A percentile compares a stretch with the other conserved stretches of the same genome.
phyloP scores from a whole-genome alignment of 1,140 invertebrate genomes.

The Drosophila simulans region DNA sequence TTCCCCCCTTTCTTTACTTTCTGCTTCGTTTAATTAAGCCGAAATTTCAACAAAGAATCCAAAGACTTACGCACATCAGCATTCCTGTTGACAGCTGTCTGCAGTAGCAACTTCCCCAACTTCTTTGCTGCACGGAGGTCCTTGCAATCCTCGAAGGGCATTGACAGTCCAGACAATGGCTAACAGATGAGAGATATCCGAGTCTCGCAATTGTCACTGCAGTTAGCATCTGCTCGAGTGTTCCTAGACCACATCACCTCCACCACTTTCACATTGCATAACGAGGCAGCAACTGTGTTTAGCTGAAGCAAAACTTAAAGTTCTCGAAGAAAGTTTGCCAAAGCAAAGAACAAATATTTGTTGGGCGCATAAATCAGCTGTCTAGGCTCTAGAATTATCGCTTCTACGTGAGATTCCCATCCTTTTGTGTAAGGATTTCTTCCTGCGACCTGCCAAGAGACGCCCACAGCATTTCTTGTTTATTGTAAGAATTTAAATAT shows the following conservation, averaged over 20 bases:
- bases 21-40: conserved; percentile 72
- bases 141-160: conserved; percentile 63
- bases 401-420: conserved; percentile 40
- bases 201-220: conserved; percentile 68
- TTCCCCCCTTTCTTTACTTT: conserved; percentile 57
- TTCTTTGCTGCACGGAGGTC: neutral
- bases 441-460: conserved; percentile 21
- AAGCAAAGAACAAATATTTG: conserved; percentile 69
- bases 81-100: conserved; percentile 42
- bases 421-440: conserved; percentile 2
- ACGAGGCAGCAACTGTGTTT: conserved; percentile 17
- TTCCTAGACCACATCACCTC: conserved; percentile 20
- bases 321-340: conserved; percentile 32
- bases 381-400: conserved; percentile 68
- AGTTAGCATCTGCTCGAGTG: conserved; percentile 57
- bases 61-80: conserved; percentile 40
- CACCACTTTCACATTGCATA: conserved; percentile 24
- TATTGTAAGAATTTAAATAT: conserved; percentile 72
- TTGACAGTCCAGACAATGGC: conserved; percentile 67
- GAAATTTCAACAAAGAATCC: conserved; percentile 68
- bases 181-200: conserved; percentile 21
- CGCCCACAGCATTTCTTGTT: conserved; percentile 61
- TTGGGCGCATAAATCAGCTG: conserved; percentile 69
- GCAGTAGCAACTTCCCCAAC: conserved; percentile 13
- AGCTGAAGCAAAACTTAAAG: conserved; percentile 29